Evolutionary conservation across 2,888 invertebrate genomes (phyloP), one percentile per base, ranked within the genome.

Genomic region (Parnassius orleans): DNA sequence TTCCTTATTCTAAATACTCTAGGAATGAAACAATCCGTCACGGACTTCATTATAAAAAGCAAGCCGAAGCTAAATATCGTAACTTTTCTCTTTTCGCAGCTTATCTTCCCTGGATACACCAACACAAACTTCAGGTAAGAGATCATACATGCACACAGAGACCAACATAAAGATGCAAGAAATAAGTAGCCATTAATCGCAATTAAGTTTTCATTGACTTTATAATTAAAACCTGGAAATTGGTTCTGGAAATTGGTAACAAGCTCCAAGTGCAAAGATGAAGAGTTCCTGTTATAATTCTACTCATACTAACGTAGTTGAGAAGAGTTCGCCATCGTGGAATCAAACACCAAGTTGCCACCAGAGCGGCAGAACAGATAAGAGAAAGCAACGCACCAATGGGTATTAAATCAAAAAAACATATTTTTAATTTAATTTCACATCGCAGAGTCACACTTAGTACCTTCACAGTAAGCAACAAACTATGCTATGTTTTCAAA

Each of bases 241-340:
- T n/a, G n/a, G n/a, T n/a, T n/a, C n/a, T n/a, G n/a, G n/a, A n/a
- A 11, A 44, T 3, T 9, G 52, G n/a, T 10, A 52, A n/a, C n/a
- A 24, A 24, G 24, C 24, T 24, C 12, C 12, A 1, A 1, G 43
- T 9, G 15, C 44, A n/a, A 14, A 71, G 60, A 11, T 71, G 65
- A 19, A 69, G 15, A 9, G 67, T 70, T 1, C 70, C 70, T 33
- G 64, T 42, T 10, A 65, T 42, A 9, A 72, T 64, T 61, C 71
- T 71, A 41, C 70, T 63, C 9, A 67, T 62, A 51, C 67, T 67
- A 44, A 71, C 67, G 42, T 66, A 72, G 41, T 71, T 72, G 51
- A 71, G 69, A 0, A 71, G 53, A 0, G 66, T 63, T 10, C 70
- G 65, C 72, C 72, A 72, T 61, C 65, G 67, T 47, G 66, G 61